phyloP scores from a whole-genome alignment of 2,113 vertebrate species.

The Bufo bufo region DNA sequence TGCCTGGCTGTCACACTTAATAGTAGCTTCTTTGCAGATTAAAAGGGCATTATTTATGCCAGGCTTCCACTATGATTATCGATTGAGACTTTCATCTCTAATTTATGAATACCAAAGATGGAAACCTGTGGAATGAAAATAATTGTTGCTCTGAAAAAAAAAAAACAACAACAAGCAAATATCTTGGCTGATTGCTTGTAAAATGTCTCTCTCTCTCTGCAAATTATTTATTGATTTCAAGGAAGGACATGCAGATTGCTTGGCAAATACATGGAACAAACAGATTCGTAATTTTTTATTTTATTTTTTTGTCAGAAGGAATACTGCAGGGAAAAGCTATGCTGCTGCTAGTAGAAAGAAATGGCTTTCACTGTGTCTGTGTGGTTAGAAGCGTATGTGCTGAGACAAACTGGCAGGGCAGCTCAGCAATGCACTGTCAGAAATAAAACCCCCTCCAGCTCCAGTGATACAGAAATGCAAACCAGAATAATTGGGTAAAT shows the following conservation, averaged over 20 bases:
- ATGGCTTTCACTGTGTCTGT: conserved; percentile 26
- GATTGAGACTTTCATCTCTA: background rate
- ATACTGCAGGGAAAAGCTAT: conserved; percentile 36
- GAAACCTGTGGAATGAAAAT: conserved; percentile 2
- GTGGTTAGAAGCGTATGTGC: conserved; percentile 23
- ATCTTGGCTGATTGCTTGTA: conserved; percentile 27
- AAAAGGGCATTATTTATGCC: conserved; percentile 22
- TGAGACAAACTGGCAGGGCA: conserved; percentile 32
- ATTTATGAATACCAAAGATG: background rate
- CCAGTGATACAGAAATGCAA: conserved; percentile 35
- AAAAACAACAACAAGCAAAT: conserved; percentile 18
- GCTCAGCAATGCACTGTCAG: conserved; percentile 33
- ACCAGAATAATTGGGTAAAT: conserved; percentile 20
- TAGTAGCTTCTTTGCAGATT: background rate
- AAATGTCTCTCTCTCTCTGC: conserved; percentile 35
- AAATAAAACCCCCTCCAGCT: conserved; percentile 45
- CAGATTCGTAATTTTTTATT: conserved; percentile 15
- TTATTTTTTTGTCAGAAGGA: conserved; percentile 6
- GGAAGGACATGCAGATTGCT: conserved; percentile 16
- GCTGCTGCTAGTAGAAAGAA: conserved; percentile 21
- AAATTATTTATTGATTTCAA: conserved; percentile 53
- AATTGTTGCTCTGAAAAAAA: background rate
- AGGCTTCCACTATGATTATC: conserved; percentile 11
- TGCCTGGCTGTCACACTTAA: conserved; percentile 8
- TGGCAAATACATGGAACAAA: conserved; percentile 11